A percentile compares a stretch with the other conserved stretches of the same genome.
Conservation (phyloP, 2,797 vertebrate genomes). For the Amniataba percoides region DNA sequence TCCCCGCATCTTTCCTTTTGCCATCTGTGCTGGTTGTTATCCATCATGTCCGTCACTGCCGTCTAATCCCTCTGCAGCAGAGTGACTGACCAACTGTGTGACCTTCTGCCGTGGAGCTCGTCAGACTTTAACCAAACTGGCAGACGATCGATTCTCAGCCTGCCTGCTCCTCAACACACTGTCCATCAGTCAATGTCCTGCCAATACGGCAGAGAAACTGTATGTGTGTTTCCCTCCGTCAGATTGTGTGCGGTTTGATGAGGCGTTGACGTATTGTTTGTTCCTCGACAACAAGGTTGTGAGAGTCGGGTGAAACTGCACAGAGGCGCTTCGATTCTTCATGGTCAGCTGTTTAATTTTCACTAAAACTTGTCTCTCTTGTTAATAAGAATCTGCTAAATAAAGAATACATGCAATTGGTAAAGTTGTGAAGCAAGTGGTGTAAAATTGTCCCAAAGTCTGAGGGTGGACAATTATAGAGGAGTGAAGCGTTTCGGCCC, state of each 20-base stretch:
- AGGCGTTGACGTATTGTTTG: conserved; percentile 36
- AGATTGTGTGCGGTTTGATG: conserved; percentile 3
- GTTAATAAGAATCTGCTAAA: conserved; percentile 47
- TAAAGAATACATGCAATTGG: conserved; percentile 27
- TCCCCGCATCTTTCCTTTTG: background rate
- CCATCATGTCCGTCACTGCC: conserved; percentile 42
- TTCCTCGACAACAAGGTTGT: conserved; percentile 1
- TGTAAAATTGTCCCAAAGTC: conserved; percentile 17
- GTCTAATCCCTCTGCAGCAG: conserved; percentile 37
- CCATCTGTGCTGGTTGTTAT: conserved; percentile 27
- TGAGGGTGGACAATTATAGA: conserved; percentile 16
- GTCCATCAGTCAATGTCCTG: conserved; percentile 72
- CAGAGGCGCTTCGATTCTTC: conserved; percentile 18
- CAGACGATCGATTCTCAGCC: conserved; percentile 71
- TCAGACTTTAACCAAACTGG: conserved; percentile 67
- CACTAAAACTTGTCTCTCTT: conserved; percentile 11
- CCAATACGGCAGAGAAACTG: conserved; percentile 44
- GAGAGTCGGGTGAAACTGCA: conserved; percentile 41
- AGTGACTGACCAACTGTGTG: conserved; percentile 58
- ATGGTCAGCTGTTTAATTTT: background rate
- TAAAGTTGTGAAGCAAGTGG: background rate
- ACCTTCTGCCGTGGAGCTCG: conserved; percentile 72
- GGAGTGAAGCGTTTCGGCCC: conserved; percentile 23
- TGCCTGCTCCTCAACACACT: conserved; percentile 32
- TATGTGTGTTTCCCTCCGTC: background rate